phyloP scores from a whole-genome alignment of 2,797 vertebrate species.

The Periophthalmus magnuspinnatus region DNA sequence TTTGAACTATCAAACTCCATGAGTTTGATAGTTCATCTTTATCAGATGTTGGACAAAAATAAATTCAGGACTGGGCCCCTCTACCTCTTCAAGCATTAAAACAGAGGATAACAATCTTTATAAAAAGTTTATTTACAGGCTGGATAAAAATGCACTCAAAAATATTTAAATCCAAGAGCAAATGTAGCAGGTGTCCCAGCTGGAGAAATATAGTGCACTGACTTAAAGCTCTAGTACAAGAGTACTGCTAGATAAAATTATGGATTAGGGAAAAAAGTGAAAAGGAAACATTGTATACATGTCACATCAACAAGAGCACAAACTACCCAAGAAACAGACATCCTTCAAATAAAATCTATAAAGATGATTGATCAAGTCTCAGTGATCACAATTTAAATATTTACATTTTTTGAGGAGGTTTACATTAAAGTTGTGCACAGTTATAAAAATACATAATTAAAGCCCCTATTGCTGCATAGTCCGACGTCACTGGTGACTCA shows the following conservation, averaged over 20 bases:
- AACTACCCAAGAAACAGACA: slow-evolving; percentile 10
- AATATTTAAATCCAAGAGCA: slow-evolving; percentile 12
- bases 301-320: not conserved
- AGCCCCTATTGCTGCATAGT: not conserved
- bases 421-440: slow-evolving; percentile 25
- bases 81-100: too few species aligned
- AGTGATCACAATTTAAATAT: slow-evolving; percentile 31
- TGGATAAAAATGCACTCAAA: slow-evolving; percentile 33
- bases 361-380: not conserved
- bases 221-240: slow-evolving; percentile 19
- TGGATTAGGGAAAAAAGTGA: not conserved
- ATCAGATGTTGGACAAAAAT: too few species aligned
- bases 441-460: slow-evolving; percentile 7
- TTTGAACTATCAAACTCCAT: too few species aligned
- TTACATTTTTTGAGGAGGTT: slow-evolving; percentile 40
- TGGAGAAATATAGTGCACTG: slow-evolving; percentile 15
- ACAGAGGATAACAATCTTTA: slow-evolving; percentile 4
- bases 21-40: too few species aligned
- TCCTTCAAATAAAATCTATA: slow-evolving; percentile 11
- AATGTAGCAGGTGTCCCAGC: slow-evolving; percentile 47
- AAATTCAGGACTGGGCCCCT: too few species aligned
- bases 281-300: slow-evolving; percentile 23
- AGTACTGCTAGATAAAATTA: slow-evolving; percentile 18
- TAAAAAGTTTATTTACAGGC: slow-evolving; percentile 62
- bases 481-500: slow-evolving; percentile 60